These are phyloP conservation scores for Aphelenchoides avenae DNA, from an alignment of 1,140 invertebrate species.

Conservation along the genomic window DNA sequence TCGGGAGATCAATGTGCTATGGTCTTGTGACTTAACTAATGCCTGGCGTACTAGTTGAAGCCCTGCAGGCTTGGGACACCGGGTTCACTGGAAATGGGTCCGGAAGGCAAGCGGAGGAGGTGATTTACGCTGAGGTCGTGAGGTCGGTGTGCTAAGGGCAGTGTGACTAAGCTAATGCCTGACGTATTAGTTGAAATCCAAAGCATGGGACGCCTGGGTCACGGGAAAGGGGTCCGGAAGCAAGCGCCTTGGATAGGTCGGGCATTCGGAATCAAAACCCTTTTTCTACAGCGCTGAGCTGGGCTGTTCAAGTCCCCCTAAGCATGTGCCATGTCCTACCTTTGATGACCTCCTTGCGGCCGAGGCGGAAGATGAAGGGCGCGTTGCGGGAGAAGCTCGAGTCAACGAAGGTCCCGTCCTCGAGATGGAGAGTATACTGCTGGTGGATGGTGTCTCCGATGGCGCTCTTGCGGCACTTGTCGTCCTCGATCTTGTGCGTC, in stretches of 20 bases:
- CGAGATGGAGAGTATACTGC: slow-evolving; percentile 56
- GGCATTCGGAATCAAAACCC: no score
- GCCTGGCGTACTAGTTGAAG: no score
- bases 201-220: slow-evolving; percentile 2
- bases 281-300: no score
- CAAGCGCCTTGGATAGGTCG: no score
- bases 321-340: slow-evolving; percentile 53
- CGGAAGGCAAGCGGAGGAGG: no score
- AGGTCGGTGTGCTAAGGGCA: background rate
- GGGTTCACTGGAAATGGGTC: no score
- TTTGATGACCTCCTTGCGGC: slow-evolving; percentile 45
- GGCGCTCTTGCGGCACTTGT: slow-evolving; percentile 54
- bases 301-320: background rate
- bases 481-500: slow-evolving; percentile 55
- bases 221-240: background rate
- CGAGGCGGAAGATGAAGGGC: slow-evolving; percentile 55
- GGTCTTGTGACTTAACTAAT: no score
- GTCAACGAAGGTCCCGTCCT: slow-evolving; percentile 57
- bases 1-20: no score
- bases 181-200: background rate
- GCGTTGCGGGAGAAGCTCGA: slow-evolving; percentile 51
- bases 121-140: no score
- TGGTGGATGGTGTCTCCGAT: slow-evolving; percentile 57
- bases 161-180: background rate
- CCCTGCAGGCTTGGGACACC: no score